A percentile compares a stretch with the other conserved stretches of the same genome.
Evolutionary conservation across 2,113 vertebrate genomes (phyloP).

Genomic region (Diglossa brunneiventris): DNA sequence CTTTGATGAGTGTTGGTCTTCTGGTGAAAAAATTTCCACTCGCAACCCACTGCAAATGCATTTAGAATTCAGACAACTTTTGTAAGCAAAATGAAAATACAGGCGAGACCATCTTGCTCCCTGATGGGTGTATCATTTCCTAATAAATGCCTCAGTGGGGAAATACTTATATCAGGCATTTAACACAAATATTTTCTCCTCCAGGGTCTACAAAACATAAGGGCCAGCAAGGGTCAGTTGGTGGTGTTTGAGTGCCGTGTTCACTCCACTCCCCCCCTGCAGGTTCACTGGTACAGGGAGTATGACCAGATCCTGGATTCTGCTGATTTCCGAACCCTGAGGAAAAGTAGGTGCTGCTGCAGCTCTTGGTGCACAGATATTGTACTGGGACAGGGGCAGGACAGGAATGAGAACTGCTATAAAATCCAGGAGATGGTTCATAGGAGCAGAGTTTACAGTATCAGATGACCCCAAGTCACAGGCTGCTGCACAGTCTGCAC

Average conservation of each 20-base stretch:
- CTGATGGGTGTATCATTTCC: neutral
- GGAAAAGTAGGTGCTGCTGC: slow-evolving; percentile 78
- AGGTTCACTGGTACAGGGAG: slow-evolving; percentile 86
- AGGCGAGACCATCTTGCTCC: neutral
- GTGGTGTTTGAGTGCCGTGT: slow-evolving; percentile 86
- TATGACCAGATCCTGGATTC: slow-evolving; percentile 80
- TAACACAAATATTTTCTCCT: neutral
- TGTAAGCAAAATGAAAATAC: neutral
- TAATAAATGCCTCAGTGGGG: neutral
- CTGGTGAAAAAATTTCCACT: neutral
- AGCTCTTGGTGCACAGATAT: rapidly evolving
- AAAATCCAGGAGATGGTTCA: neutral
- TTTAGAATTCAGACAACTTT: neutral
- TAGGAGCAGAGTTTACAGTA: neutral
- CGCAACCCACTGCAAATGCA: neutral
- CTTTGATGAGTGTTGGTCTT: neutral
- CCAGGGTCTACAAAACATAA: slow-evolving; percentile 84
- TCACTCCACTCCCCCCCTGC: slow-evolving; percentile 74
- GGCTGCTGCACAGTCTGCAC: rapidly evolving
- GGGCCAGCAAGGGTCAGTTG: slow-evolving; percentile 80
- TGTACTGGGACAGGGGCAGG: rapidly evolving
- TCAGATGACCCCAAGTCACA: neutral
- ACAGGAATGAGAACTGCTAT: no score
- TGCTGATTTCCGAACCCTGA: slow-evolving; percentile 84
- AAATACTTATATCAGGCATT: neutral